A percentile compares a stretch with the other conserved stretches of the same genome.
Conservation (phyloP, 1,140 invertebrate genomes). For the Uloborus diversus region DNA sequence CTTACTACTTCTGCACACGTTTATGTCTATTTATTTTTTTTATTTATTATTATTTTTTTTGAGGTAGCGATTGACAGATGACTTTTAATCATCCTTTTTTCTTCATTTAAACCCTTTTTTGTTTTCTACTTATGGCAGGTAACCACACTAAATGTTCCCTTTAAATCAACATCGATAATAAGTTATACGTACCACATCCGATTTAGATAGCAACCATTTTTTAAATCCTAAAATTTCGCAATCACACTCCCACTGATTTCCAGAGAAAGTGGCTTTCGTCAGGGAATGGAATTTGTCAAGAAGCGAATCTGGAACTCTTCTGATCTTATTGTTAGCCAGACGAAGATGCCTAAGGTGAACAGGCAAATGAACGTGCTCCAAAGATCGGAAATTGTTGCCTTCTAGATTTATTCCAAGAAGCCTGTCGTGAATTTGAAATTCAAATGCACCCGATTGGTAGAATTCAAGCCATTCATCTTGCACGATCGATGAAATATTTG, state of each 20-base stretch:
- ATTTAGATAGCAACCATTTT: constrained; percentile 67
- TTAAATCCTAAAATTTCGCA: constrained; percentile 63
- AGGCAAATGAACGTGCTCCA: neutral
- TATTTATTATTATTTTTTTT: too few relatives aligned
- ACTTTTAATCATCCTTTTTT: too few relatives aligned
- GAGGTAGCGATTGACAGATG: too few relatives aligned
- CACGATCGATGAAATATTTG: too few relatives aligned
- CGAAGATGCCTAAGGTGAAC: neutral
- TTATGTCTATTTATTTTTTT: too few relatives aligned
- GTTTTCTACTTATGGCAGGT: too few relatives aligned
- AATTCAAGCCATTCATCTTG: neutral
- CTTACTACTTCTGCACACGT: too few relatives aligned
- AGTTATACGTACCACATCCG: constrained; percentile 74
- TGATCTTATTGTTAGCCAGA: neutral
- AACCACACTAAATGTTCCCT: too few relatives aligned
- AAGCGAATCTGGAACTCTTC: neutral
- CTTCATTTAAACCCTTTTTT: too few relatives aligned
- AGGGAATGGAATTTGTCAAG: constrained; percentile 59
- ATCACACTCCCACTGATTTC: constrained; percentile 66
- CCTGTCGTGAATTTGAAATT: neutral
- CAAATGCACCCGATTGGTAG: neutral
- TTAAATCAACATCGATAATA: too few relatives aligned
- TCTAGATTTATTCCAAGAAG: neutral
- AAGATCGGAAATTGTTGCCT: neutral
- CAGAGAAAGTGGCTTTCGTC: constrained; percentile 61